Conservation (phyloP, 2,888 invertebrate species). For the Drosophila subsilvestris region DNA sequence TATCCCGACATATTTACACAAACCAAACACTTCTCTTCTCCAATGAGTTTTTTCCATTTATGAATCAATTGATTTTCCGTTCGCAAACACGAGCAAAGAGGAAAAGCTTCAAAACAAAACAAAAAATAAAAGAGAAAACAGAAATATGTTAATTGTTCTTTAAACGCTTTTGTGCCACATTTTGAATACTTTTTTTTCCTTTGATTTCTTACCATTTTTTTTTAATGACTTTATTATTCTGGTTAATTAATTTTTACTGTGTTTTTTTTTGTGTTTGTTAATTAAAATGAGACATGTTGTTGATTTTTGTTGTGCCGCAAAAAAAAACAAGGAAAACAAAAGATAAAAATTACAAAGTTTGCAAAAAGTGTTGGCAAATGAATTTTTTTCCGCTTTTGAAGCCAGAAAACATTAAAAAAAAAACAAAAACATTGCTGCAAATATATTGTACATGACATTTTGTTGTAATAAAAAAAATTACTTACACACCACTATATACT, state of each 20-base stretch:
- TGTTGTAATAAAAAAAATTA: constrained; percentile 52
- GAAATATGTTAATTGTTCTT: constrained; percentile 30
- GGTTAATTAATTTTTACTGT: constrained; percentile 44
- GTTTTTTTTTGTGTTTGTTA: constrained; percentile 39
- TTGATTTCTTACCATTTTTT: constrained; percentile 23
- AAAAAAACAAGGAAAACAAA: constrained; percentile 17
- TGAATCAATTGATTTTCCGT: not conserved
- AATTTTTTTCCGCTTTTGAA: constrained; percentile 33
- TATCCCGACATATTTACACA: not conserved
- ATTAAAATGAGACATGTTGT: constrained; percentile 47
- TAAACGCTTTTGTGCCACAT: constrained; percentile 40
- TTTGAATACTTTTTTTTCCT: constrained; percentile 8
- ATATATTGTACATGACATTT: constrained; percentile 66
- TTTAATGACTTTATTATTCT: constrained; percentile 39
- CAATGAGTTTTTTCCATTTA: not conserved
- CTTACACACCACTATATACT: constrained; percentile 28
- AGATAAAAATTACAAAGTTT: constrained; percentile 13
- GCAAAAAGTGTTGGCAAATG: constrained; percentile 30
- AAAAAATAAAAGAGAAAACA: constrained; percentile 27
- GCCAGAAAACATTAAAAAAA: constrained; percentile 32
- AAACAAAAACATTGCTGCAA: constrained; percentile 39
- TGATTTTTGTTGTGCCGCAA: constrained; percentile 43
- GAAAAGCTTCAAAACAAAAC: constrained; percentile 16
- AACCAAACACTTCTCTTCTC: not conserved
- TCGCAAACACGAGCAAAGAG: not conserved